Percentiles rank a stretch among this genome's conserved stretches.
Evolutionary conservation across 2,113 vertebrate genomes (phyloP).

Genomic region (Eurystomus gularis): DNA sequence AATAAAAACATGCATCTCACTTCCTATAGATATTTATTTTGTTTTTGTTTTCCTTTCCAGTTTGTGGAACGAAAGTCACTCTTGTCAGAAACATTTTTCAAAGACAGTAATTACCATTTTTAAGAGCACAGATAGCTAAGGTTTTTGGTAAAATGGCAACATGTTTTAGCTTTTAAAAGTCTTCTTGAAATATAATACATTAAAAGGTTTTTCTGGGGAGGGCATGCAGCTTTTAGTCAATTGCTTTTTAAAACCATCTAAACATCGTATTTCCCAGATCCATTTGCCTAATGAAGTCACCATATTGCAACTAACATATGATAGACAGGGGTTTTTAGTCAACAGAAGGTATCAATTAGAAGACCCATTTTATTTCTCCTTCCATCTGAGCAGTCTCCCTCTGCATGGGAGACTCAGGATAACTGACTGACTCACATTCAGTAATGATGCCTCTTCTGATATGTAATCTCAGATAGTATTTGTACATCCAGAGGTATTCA

Average conservation of each 20-base stretch:
- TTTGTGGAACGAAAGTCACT: neutral
- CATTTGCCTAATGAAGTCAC: constrained; percentile 35
- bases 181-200: neutral
- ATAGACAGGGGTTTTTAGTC: neutral
- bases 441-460: neutral
- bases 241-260: constrained; percentile 12
- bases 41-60: neutral
- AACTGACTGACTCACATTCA: neutral
- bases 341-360: constrained; percentile 10
- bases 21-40: neutral
- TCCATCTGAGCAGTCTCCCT: neutral
- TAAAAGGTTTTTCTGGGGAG: neutral
- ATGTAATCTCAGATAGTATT: neutral
- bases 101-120: neutral
- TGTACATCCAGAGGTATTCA: neutral
- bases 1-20: neutral
- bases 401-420: neutral
- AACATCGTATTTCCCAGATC: neutral
- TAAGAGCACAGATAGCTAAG: neutral
- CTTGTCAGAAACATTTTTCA: neutral
- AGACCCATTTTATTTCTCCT: neutral
- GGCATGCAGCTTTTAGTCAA: neutral
- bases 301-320: neutral
- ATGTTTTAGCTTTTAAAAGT: neutral
- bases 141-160: neutral